Conservation (phyloP, 1,140 invertebrate species). For the Drosophila sp. region DNA sequence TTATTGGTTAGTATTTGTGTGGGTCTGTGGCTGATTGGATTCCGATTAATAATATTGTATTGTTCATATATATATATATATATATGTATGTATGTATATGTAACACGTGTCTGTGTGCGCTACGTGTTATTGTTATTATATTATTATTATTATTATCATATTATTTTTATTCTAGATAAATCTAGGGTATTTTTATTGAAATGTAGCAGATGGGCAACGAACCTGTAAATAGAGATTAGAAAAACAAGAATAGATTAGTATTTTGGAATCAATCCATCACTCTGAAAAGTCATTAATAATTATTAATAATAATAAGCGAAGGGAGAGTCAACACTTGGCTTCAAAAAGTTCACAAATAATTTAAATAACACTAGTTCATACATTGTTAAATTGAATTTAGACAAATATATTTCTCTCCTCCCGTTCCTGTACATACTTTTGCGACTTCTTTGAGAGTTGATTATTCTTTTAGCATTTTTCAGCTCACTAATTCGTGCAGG, state of each 20-base stretch:
- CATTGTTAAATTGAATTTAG: too few species aligned
- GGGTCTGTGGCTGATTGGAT: slow-evolving; percentile 38
- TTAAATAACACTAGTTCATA: too few species aligned
- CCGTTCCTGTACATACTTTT: too few species aligned
- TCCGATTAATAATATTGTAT: slow-evolving; percentile 17
- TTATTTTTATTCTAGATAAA: slow-evolving; percentile 43
- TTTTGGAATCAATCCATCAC: background rate
- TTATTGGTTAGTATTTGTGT: slow-evolving; percentile 51
- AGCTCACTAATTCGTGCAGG: too few species aligned
- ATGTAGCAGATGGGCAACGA: slow-evolving; percentile 56
- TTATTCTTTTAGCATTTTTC: too few species aligned
- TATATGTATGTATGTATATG: background rate
- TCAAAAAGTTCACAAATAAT: too few species aligned
- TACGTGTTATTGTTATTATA: slow-evolving; percentile 42
- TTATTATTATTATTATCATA: slow-evolving; percentile 50
- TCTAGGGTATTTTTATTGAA: background rate
- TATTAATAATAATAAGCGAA: too few species aligned
- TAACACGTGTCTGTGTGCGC: slow-evolving; percentile 31
- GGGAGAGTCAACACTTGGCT: too few species aligned
- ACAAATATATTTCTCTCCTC: too few species aligned
- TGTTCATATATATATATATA: background rate
- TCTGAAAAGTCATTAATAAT: too few species aligned
- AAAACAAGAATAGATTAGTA: background rate
- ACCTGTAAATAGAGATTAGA: slow-evolving; percentile 51
- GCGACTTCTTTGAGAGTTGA: too few species aligned